Percentiles rank a stretch among this genome's conserved stretches.
Conservation (phyloP, 2,797 vertebrate genomes). For the Phataginus tetradactyla region DNA sequence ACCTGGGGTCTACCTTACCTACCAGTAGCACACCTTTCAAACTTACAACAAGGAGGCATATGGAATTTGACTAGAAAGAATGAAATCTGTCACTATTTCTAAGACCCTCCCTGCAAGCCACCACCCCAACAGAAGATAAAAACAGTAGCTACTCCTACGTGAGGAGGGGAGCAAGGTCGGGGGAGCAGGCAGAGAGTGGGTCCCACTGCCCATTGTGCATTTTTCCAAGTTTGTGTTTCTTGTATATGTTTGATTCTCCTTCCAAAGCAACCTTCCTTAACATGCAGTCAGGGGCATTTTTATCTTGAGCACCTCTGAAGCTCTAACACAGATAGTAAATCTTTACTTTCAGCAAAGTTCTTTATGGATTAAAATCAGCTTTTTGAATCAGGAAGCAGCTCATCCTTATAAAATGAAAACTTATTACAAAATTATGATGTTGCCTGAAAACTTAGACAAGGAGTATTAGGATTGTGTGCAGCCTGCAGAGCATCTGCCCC, state of each 20-base stretch:
- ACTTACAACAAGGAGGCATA: neutral
- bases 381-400: neutral
- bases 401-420: conserved; percentile 3
- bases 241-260: conserved; percentile 12
- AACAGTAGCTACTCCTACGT: neutral
- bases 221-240: neutral
- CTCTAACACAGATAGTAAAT: neutral
- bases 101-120: neutral
- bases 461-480: neutral
- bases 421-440: neutral
- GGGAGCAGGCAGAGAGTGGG: neutral
- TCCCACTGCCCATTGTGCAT: no score
- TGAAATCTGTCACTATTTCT: neutral
- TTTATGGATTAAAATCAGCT: neutral
- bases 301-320: neutral
- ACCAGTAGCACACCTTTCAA: neutral
- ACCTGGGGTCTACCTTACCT: neutral
- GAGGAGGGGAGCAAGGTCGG: no score
- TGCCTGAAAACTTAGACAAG: neutral
- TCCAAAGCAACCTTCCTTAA: neutral
- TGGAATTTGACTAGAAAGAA: neutral
- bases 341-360: neutral
- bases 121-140: no score
- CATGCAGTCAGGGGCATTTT: neutral
- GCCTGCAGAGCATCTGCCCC: neutral